Conservation (phyloP, 2,888 invertebrate genomes). For the Pilophorus perplexus region DNA sequence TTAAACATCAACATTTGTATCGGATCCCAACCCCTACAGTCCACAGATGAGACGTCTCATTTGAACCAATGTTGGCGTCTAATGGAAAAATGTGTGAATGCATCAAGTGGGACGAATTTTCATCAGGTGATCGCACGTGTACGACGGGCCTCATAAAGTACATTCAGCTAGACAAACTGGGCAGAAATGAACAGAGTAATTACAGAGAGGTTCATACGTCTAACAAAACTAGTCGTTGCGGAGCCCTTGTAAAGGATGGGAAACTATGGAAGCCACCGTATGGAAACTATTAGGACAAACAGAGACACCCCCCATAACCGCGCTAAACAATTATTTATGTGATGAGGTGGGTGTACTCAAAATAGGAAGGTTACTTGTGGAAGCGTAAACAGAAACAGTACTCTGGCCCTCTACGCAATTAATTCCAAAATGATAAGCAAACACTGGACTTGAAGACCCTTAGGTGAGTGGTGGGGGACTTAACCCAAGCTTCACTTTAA, state of each 20-base stretch:
- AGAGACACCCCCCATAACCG: neutral
- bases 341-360: constrained; percentile 34
- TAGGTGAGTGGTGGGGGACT: constrained; percentile 22
- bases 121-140: too few relatives aligned
- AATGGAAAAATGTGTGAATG: too few relatives aligned
- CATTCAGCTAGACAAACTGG: too few relatives aligned
- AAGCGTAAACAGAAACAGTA: constrained; percentile 19
- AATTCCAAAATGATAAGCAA: constrained; percentile 38
- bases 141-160: too few relatives aligned
- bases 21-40: too few relatives aligned
- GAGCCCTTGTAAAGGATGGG: constrained; percentile 14
- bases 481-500: constrained; percentile 36
- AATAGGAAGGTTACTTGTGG: constrained; percentile 35
- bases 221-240: too few relatives aligned
- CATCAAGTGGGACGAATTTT: too few relatives aligned
- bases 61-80: too few relatives aligned
- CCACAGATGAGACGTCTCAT: too few relatives aligned
- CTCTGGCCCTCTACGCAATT: constrained; percentile 31
- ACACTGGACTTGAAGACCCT: constrained; percentile 35
- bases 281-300: constrained; percentile 36
- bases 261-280: neutral
- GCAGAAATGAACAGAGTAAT: too few relatives aligned
- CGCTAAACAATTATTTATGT: constrained; percentile 37
- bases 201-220: too few relatives aligned
- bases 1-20: too few relatives aligned